Percentiles rank a stretch among this genome's conserved stretches.
These are phyloP conservation scores for Bombus fervidus DNA, from an alignment of 1,140 invertebrate species.

Conservation along the genomic window DNA sequence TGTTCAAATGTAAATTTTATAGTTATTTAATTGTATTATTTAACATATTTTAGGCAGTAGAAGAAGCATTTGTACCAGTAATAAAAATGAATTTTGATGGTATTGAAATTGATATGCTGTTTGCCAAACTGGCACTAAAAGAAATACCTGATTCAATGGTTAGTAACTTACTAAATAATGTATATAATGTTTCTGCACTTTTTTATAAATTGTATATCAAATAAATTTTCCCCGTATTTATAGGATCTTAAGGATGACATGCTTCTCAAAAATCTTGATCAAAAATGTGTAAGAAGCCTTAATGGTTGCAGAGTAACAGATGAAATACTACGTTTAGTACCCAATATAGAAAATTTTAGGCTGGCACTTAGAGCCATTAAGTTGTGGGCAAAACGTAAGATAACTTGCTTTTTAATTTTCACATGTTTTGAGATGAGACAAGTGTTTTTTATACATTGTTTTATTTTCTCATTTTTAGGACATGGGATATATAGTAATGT, in stretches of 20 bases:
- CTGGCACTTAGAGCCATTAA: conserved; percentile 97
- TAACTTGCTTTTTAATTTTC: neutral
- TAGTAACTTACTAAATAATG: conserved; percentile 55
- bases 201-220: conserved; percentile 2
- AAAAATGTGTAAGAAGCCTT: conserved; percentile 97
- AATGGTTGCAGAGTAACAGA: conserved; percentile 99
- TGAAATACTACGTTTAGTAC: conserved; percentile 97
- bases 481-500: conserved; percentile 99
- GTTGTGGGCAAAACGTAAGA: conserved; percentile 98
- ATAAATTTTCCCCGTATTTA: conserved; percentile 61
- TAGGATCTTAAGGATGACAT: conserved; percentile 95
- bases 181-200: neutral
- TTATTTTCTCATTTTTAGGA: conserved; percentile 82
- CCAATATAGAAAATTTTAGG: conserved; percentile 97
- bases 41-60: conserved; percentile 88
- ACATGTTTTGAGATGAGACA: neutral
- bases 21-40: conserved; percentile 21
- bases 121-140: conserved; percentile 95
- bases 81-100: conserved; percentile 99
- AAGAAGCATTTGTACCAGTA: conserved; percentile 99
- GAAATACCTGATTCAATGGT: conserved; percentile 91
- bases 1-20: neutral
- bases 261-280: conserved; percentile 97
- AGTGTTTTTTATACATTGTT: conserved; percentile 1
- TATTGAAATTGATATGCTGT: conserved; percentile 99